Percentiles rank a stretch among this genome's conserved stretches.
phyloP scores from a whole-genome alignment of 2,888 invertebrate genomes.

The Philereme vetulata region DNA sequence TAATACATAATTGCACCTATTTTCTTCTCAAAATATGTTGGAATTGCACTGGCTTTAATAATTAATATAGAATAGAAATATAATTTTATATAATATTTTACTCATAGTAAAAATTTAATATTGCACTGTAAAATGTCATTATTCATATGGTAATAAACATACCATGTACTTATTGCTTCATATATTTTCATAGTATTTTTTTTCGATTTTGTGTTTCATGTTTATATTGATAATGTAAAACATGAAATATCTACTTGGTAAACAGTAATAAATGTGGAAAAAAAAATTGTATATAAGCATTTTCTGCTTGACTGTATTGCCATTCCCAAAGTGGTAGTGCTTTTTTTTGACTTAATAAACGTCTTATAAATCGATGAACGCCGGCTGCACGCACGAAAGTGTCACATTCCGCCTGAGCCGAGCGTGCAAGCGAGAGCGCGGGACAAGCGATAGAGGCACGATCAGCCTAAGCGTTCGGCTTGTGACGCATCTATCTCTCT shows the following conservation, averaged over 20 bases:
- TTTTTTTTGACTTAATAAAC: too few relatives aligned
- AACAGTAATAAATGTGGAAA: conserved; percentile 13
- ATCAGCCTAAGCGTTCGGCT: too few relatives aligned
- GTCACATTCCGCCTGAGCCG: too few relatives aligned
- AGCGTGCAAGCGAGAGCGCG: too few relatives aligned
- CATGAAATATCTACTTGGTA: conserved; percentile 20
- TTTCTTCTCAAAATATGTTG: conserved; percentile 49
- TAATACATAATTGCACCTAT: conserved; percentile 45
- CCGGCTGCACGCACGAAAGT: too few relatives aligned
- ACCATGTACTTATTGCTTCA: conserved; percentile 34
- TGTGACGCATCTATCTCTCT: too few relatives aligned
- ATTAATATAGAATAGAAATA: conserved; percentile 54
- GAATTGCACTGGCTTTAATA: conserved; percentile 70
- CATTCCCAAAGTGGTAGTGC: conserved; percentile 22
- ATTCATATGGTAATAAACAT: conserved; percentile 32
- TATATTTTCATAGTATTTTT: conserved; percentile 32
- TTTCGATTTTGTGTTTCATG: conserved; percentile 20
- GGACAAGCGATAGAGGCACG: too few relatives aligned
- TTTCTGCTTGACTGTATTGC: conserved; percentile 38
- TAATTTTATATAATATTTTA: conserved; percentile 64
- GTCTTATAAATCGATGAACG: too few relatives aligned
- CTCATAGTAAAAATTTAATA: conserved; percentile 79
- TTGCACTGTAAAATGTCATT: conserved; percentile 69
- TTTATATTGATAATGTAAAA: conserved; percentile 13
- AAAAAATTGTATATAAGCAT: conserved; percentile 23